phyloP scores from a whole-genome alignment of 2,113 vertebrate species.

The Menidia beryllina region DNA sequence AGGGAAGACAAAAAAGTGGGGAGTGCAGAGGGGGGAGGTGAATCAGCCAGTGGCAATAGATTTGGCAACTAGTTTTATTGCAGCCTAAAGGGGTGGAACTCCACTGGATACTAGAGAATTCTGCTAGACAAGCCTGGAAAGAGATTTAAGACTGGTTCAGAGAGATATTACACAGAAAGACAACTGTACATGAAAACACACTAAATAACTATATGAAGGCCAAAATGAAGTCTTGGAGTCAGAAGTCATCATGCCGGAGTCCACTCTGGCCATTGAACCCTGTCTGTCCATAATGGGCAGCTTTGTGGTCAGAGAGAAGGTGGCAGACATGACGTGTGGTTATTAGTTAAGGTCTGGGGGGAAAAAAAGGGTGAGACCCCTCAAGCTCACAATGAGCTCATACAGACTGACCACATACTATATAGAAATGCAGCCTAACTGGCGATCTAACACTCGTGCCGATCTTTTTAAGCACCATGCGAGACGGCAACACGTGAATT shows the following conservation, averaged over 20 bases:
- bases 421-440: constrained; percentile 10
- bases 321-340: constrained; percentile 77
- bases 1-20: constrained; percentile 13
- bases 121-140: constrained; percentile 26
- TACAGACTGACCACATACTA: constrained; percentile 42
- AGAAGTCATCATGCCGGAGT: constrained; percentile 36
- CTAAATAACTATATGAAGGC: constrained; percentile 14
- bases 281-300: constrained; percentile 68
- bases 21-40: constrained; percentile 23
- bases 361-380: constrained; percentile 46
- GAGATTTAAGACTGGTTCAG: constrained; percentile 26
- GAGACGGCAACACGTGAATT: constrained; percentile 44
- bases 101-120: constrained; percentile 34
- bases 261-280: constrained; percentile 63
- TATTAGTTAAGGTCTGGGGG: constrained; percentile 57
- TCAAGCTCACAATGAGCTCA: constrained; percentile 66
- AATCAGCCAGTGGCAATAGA: constrained; percentile 56
- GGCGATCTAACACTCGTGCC: constrained; percentile 15
- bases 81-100: constrained; percentile 41
- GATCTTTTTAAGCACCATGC: constrained; percentile 24
- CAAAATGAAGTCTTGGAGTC: constrained; percentile 32
- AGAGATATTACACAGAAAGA: constrained; percentile 19
- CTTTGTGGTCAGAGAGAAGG: constrained; percentile 74
- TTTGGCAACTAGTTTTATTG: constrained; percentile 61
- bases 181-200: constrained; percentile 8